Evolutionary conservation across 2,797 vertebrate species (phyloP).

Genomic region (Strix occidentalis): DNA sequence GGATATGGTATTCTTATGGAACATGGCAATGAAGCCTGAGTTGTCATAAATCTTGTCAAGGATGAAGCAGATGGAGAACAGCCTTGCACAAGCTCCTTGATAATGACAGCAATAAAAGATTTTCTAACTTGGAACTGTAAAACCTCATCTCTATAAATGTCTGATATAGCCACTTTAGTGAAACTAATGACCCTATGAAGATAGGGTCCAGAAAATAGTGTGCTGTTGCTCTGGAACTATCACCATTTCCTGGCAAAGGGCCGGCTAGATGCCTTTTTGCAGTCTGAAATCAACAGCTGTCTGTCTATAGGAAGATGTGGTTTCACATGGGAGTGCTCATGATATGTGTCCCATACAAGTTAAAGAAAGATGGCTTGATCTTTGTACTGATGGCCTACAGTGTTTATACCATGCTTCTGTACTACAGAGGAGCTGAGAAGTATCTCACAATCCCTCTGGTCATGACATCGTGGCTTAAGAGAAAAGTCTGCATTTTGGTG

Average conservation of each 20-base stretch:
- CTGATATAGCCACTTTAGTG: background rate
- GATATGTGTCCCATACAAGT: background rate
- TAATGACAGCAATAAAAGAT: conserved; percentile 1
- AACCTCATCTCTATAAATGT: background rate
- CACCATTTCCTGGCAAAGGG: background rate
- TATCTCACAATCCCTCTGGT: background rate
- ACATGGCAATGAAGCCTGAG: background rate
- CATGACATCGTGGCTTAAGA: background rate
- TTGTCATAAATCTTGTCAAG: conserved; percentile 28
- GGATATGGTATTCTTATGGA: background rate
- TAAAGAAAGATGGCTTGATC: background rate
- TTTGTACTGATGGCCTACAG: background rate
- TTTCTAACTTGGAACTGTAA: background rate
- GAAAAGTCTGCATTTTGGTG: background rate
- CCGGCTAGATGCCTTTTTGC: background rate
- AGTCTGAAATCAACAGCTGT: background rate
- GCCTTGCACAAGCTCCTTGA: conserved; percentile 1
- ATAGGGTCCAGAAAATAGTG: background rate
- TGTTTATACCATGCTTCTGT: background rate
- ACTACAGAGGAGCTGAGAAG: background rate
- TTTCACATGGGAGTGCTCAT: background rate
- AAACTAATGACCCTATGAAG: background rate
- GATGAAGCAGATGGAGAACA: conserved; percentile 26
- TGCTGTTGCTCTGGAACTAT: background rate
- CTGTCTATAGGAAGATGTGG: background rate